Percentiles rank a stretch among this genome's conserved stretches.
phyloP scores from a whole-genome alignment of 2,113 vertebrate genomes.

The Ramphastos sulfuratus region DNA sequence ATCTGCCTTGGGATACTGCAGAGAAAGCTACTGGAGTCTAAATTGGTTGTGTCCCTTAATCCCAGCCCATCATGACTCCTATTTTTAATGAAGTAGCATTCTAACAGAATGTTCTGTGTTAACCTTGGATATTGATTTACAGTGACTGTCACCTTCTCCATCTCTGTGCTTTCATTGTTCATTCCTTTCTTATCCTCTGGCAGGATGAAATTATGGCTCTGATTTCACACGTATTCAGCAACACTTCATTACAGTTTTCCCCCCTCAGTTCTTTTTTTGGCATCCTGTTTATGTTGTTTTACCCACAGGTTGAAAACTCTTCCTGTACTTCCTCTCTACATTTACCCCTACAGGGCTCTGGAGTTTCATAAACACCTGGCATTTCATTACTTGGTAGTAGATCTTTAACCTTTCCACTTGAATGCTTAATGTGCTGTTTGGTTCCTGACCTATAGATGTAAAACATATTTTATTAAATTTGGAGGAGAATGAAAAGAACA shows the following conservation, averaged over 20 bases:
- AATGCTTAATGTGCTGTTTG: conserved; percentile 39
- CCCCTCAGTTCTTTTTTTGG: conserved; percentile 8
- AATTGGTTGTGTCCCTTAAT: not conserved
- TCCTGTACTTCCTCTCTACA: conserved; percentile 16
- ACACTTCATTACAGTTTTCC: conserved; percentile 30
- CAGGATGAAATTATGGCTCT: conserved; percentile 49
- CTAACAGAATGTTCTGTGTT: conserved; percentile 18
- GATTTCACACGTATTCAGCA: conserved; percentile 34
- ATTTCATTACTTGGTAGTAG: conserved; percentile 55
- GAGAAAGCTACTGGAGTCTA: not conserved
- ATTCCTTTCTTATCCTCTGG: conserved; percentile 49
- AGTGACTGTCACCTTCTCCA: conserved; percentile 8
- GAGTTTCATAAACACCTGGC: conserved; percentile 70
- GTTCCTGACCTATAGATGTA: conserved; percentile 41
- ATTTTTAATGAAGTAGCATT: conserved; percentile 16
- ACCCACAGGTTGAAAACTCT: conserved; percentile 31
- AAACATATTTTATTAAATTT: conserved; percentile 38
- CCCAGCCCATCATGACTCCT: not conserved
- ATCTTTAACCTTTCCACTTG: conserved; percentile 56
- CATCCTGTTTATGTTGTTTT: conserved; percentile 65
- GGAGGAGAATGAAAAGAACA: not conserved
- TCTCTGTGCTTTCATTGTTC: conserved; percentile 36
- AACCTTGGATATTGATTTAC: conserved; percentile 35
- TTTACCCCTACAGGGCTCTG: conserved; percentile 32
- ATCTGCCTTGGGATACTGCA: not conserved